phyloP scores from a whole-genome alignment of 2,113 vertebrate species.

The Psilopsiagon aymara region DNA sequence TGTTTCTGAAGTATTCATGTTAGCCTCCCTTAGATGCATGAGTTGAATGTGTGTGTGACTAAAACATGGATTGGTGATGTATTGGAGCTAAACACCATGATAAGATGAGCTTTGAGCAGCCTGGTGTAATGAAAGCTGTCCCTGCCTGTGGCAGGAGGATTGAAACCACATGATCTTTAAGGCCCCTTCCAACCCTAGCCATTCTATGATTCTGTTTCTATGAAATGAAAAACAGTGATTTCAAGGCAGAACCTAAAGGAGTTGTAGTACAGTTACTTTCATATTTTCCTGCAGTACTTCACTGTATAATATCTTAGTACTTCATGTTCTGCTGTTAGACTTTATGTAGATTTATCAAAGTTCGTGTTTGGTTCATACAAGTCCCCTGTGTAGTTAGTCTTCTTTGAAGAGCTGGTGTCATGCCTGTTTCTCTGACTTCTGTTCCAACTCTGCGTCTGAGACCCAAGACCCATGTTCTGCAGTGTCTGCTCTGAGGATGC shows the following conservation, averaged over 20 bases:
- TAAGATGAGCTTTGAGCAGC: background rate
- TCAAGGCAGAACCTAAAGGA: background rate
- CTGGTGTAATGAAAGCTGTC: background rate
- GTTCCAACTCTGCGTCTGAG: background rate
- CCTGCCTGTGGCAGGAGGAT: background rate
- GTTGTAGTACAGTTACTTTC: background rate
- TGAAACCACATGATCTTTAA: background rate
- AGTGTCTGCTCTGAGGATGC: background rate
- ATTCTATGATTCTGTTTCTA: background rate
- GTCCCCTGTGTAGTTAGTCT: background rate
- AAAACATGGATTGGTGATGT: background rate
- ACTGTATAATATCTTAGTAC: background rate
- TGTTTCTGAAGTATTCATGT: background rate
- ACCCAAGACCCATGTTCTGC: fast-evolving
- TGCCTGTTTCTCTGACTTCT: background rate
- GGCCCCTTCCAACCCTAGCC: background rate
- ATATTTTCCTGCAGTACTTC: background rate
- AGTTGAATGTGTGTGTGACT: background rate
- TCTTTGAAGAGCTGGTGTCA: background rate
- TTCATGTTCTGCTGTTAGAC: background rate
- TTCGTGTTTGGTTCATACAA: background rate
- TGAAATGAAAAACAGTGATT: background rate
- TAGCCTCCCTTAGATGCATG: background rate
- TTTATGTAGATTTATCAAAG: background rate
- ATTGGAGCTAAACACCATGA: background rate